Evolutionary conservation across 2,888 invertebrate genomes (phyloP).

Genomic region (Epirrita christyi): DNA sequence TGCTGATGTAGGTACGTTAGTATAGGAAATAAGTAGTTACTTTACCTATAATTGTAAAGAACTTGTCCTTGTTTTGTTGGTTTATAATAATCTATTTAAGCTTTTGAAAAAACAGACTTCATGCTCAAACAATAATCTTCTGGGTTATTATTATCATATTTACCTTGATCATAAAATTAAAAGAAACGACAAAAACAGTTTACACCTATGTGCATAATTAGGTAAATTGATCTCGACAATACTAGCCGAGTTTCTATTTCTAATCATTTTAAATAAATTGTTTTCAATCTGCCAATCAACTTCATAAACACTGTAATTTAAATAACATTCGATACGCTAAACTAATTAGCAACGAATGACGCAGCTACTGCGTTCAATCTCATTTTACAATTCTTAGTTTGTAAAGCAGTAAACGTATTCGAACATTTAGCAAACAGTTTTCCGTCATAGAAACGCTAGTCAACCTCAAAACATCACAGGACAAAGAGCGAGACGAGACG

Average conservation of each 20-base stretch:
- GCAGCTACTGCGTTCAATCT: slow-evolving; percentile 49
- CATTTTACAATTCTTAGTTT: slow-evolving; percentile 41
- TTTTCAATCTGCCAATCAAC: slow-evolving; percentile 61
- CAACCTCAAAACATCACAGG: slow-evolving; percentile 67
- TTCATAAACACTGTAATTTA: slow-evolving; percentile 30
- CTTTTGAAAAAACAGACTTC: background rate
- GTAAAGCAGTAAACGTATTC: slow-evolving; percentile 45
- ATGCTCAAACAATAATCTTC: background rate
- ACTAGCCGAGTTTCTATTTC: slow-evolving; percentile 1
- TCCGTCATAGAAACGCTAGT: slow-evolving; percentile 59
- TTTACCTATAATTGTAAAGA: background rate
- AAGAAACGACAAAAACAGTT: too few relatives aligned
- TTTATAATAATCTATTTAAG: background rate
- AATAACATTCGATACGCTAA: slow-evolving; percentile 61
- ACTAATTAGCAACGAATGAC: slow-evolving; percentile 57
- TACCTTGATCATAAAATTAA: too few relatives aligned
- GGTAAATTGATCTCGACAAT: too few relatives aligned
- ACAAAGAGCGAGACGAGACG: slow-evolving; percentile 72
- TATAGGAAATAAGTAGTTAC: background rate
- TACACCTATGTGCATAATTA: too few relatives aligned
- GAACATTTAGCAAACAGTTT: slow-evolving; percentile 63
- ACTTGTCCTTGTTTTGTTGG: background rate
- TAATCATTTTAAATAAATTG: slow-evolving; percentile 41
- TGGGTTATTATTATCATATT: too few relatives aligned
- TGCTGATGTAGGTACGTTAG: slow-evolving; percentile 1